Percentiles rank a stretch among this genome's conserved stretches.
phyloP scores from a whole-genome alignment of 2,113 vertebrate genomes.

The Pyxicephalus adspersus region DNA sequence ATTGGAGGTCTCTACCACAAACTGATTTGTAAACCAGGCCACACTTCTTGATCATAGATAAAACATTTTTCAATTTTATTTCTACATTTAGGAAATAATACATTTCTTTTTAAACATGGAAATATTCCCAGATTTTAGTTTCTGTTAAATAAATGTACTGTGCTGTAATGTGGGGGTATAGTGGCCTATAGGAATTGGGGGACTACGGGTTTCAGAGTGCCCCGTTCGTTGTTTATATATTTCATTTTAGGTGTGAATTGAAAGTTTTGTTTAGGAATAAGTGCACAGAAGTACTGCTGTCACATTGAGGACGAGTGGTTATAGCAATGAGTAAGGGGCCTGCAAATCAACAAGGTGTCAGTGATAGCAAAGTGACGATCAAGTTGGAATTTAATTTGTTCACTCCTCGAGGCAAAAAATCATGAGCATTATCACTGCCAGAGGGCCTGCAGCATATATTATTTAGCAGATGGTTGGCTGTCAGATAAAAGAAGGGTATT shows the following conservation, averaged over 20 bases:
- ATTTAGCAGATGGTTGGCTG: slow-evolving; percentile 19
- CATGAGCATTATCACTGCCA: not conserved
- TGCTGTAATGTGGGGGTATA: no score
- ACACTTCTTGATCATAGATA: not conserved
- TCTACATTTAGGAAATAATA: no score
- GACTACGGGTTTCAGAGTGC: no score
- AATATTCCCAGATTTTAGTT: no score
- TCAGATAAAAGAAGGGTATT: not conserved
- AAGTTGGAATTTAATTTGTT: slow-evolving; percentile 23
- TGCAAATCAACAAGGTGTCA: slow-evolving; percentile 3
- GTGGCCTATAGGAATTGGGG: no score
- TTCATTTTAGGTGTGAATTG: no score
- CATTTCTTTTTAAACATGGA: no score
- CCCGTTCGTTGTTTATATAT: no score
- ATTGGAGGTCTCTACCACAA: not conserved
- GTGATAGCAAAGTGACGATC: not conserved
- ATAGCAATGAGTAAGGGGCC: not conserved
- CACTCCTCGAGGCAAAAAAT: not conserved
- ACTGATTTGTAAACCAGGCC: not conserved
- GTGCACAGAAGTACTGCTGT: no score
- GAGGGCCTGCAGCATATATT: slow-evolving; percentile 22
- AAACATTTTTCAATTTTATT: no score
- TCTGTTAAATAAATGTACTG: no score
- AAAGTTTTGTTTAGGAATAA: no score
- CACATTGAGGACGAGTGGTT: not conserved